Percentiles rank a stretch among this genome's conserved stretches.
Conservation (phyloP, 2,797 vertebrate species). For the Discoglossus pictus region DNA sequence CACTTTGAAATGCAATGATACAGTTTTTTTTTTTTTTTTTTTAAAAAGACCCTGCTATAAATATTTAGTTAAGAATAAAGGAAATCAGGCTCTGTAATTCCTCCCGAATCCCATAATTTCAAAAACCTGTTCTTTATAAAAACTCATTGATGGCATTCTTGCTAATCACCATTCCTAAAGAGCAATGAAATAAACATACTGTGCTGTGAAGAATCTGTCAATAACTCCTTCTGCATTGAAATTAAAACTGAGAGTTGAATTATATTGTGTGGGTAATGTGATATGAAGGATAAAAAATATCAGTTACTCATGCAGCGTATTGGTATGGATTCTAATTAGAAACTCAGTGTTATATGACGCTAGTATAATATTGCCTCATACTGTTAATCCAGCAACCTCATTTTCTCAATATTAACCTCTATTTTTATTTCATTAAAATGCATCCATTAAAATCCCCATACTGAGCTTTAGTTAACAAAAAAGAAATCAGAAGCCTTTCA, state of each 20-base stretch:
- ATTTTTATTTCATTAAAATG: constrained; percentile 39
- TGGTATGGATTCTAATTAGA: constrained; percentile 18
- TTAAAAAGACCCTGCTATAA: too few species aligned
- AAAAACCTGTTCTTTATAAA: too few species aligned
- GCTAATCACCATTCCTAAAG: constrained; percentile 3
- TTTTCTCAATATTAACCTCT: constrained; percentile 32
- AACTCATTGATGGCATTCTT: too few species aligned
- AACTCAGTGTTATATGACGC: constrained; percentile 13
- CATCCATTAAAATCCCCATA: constrained; percentile 15
- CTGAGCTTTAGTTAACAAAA: constrained; percentile 22
- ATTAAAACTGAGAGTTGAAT: constrained; percentile 27
- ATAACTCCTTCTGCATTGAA: constrained; percentile 31
- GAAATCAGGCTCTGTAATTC: too few species aligned
- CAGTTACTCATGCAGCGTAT: constrained; percentile 7
- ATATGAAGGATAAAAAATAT: constrained; percentile 14
- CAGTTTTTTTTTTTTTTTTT: too few species aligned
- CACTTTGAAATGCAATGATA: too few species aligned
- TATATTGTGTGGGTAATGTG: constrained; percentile 9
- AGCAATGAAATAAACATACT: constrained; percentile 22
- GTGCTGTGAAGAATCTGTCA: constrained; percentile 17
- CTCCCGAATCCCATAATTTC: too few species aligned
- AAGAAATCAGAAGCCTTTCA: neutral
- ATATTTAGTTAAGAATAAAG: too few species aligned
- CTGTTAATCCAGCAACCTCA: constrained; percentile 30
- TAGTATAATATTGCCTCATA: constrained; percentile 16